Percentiles rank a stretch among this genome's conserved stretches.
These are phyloP conservation scores for Isaurus tuberculatus DNA, from an alignment of 92 coral and sea anemone species.

Conservation along the genomic window DNA sequence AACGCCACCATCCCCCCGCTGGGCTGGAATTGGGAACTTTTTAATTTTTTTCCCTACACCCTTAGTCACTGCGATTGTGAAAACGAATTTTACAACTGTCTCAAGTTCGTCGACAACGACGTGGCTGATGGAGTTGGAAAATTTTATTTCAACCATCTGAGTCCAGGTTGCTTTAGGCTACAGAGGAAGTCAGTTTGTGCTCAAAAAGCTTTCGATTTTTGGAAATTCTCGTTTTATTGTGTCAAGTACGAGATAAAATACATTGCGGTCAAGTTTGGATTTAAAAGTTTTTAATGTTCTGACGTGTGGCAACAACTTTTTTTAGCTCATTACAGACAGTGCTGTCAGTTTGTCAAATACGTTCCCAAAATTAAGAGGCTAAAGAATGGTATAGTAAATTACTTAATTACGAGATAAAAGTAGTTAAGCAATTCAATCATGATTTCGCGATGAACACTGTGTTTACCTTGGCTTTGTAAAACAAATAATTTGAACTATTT, in stretches of 20 bases:
- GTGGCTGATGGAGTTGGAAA: conserved; percentile 1
- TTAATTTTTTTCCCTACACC: conserved; percentile 21
- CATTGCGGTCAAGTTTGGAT: conserved; percentile 7
- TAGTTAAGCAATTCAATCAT: no score
- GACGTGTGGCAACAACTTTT: no score
- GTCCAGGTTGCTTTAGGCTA: conserved; percentile 26
- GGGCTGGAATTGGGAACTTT: conserved; percentile 20
- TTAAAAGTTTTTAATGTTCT: not conserved
- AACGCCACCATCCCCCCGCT: conserved; percentile 32
- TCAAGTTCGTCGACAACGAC: conserved; percentile 19
- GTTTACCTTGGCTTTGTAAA: no score
- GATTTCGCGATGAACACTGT: no score
- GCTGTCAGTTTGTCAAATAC: no score
- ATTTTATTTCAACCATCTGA: conserved; percentile 13
- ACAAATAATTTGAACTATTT: no score
- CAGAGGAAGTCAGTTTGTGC: conserved; percentile 19
- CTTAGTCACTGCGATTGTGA: conserved; percentile 46
- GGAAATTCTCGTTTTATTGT: conserved; percentile 32
- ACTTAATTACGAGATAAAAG: no score
- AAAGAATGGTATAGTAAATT: no score
- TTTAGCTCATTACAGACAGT: no score
- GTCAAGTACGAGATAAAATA: conserved; percentile 3
- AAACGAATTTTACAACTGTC: conserved; percentile 14
- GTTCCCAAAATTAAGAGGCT: no score
- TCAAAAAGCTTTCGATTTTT: not conserved